Evolutionary conservation across 2,888 invertebrate species (phyloP).

Genomic region (Hoplodrina blanda): DNA sequence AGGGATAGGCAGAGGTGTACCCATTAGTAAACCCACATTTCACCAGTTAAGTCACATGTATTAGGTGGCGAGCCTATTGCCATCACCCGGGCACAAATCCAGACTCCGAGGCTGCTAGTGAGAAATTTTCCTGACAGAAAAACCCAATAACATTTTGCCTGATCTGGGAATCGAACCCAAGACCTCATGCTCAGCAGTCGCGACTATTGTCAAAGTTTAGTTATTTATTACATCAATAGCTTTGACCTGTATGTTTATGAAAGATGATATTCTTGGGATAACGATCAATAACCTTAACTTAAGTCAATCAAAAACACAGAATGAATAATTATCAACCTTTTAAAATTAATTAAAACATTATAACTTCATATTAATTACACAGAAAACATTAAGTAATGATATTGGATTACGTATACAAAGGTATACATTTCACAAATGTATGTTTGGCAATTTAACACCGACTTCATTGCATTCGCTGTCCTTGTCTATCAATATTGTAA

Average conservation of each 20-base stretch:
- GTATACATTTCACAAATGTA: constrained; percentile 54
- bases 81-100: too few species aligned
- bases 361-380: constrained; percentile 48
- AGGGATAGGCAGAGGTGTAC: too few species aligned
- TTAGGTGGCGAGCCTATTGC: too few species aligned
- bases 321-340: constrained; percentile 13
- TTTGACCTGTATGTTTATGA: not conserved
- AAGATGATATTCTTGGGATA: constrained; percentile 16
- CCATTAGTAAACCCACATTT: too few species aligned
- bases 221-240: too few species aligned
- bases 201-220: too few species aligned
- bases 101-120: too few species aligned
- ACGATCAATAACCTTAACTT: not conserved
- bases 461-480: constrained; percentile 53
- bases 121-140: too few species aligned
- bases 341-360: constrained; percentile 1
- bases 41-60: too few species aligned
- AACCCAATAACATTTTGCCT: too few species aligned
- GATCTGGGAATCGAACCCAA: too few species aligned
- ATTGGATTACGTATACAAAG: constrained; percentile 51
- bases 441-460: constrained; percentile 62
- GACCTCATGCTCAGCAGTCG: too few species aligned
- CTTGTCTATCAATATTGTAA: constrained; percentile 61
- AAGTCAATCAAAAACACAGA: not conserved
- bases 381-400: constrained; percentile 59